Evolutionary conservation across 2,888 invertebrate species (phyloP).

Genomic region (Ochropacha duplaris): DNA sequence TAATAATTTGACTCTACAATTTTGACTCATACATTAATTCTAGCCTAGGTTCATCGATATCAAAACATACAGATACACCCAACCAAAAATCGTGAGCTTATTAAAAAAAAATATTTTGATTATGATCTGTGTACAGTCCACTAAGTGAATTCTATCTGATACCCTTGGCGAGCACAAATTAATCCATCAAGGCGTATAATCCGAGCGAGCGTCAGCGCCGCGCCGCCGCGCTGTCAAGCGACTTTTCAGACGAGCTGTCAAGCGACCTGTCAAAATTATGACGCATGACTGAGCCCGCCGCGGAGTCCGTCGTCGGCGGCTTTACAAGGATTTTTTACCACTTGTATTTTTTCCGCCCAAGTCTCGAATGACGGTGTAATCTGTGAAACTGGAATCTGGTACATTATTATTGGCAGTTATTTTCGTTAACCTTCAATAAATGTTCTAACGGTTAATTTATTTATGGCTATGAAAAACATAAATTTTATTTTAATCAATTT

Average conservation of each 20-base stretch:
- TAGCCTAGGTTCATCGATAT: background rate
- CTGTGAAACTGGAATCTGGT: slow-evolving; percentile 55
- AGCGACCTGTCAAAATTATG: slow-evolving; percentile 73
- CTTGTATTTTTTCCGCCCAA: slow-evolving; percentile 21
- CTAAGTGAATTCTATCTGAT: slow-evolving; percentile 49
- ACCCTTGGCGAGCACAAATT: slow-evolving; percentile 55
- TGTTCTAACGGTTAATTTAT: too few relatives aligned
- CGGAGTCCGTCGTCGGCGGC: slow-evolving; percentile 39
- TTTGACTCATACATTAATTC: too few relatives aligned
- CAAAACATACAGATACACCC: background rate
- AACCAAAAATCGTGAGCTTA: slow-evolving; percentile 33
- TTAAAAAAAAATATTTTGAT: slow-evolving; percentile 51
- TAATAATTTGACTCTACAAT: too few relatives aligned
- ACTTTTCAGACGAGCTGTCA: slow-evolving; percentile 67
- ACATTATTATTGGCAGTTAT: slow-evolving; percentile 23
- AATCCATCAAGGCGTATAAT: slow-evolving; percentile 77
- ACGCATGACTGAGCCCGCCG: slow-evolving; percentile 74
- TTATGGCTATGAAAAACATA: too few relatives aligned
- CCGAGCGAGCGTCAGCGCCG: slow-evolving; percentile 57
- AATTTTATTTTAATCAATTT: too few relatives aligned
- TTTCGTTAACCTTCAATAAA: too few relatives aligned
- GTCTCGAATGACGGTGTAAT: slow-evolving; percentile 38
- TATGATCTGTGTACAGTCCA: slow-evolving; percentile 44
- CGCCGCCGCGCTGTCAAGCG: slow-evolving; percentile 47
- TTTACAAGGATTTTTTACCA: slow-evolving; percentile 44